Evolutionary conservation across 2,888 invertebrate species (phyloP).

Genomic region (Coremacera marginata): DNA sequence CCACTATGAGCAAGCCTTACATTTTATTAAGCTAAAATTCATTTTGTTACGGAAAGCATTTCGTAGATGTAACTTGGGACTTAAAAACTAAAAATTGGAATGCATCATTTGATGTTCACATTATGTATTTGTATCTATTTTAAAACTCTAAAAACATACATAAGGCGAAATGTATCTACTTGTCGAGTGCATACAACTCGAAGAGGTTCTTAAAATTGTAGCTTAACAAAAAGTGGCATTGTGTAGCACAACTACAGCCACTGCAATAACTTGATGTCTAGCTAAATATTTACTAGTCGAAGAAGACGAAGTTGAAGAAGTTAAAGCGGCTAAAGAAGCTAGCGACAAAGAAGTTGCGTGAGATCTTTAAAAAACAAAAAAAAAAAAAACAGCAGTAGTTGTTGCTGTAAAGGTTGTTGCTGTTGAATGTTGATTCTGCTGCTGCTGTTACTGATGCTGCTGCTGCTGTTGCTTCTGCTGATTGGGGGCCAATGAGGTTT

Average conservation of each 20-base stretch:
- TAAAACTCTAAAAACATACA: too few species aligned
- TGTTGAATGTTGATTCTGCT: slow-evolving; percentile 21
- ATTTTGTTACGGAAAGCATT: too few species aligned
- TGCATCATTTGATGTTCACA: too few species aligned
- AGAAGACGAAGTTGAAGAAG: slow-evolving; percentile 31
- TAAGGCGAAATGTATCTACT: too few species aligned
- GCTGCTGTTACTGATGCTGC: slow-evolving; percentile 42
- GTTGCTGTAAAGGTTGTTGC: slow-evolving; percentile 36
- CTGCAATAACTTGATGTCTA: neutral
- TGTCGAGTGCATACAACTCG: slow-evolving; percentile 9
- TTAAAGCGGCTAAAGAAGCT: neutral
- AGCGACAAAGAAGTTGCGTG: slow-evolving; percentile 10
- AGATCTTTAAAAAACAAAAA: neutral
- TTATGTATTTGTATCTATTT: too few species aligned
- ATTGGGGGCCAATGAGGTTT: slow-evolving; percentile 63
- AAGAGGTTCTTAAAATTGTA: slow-evolving; percentile 37
- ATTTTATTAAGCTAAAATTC: too few species aligned
- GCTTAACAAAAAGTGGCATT: slow-evolving; percentile 38
- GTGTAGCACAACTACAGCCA: neutral
- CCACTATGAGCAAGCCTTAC: too few species aligned
- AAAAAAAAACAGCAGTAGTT: slow-evolving; percentile 20
- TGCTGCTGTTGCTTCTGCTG: slow-evolving; percentile 37
- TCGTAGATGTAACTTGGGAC: too few species aligned
- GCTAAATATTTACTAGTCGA: slow-evolving; percentile 43
- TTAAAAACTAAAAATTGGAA: too few species aligned